Conservation (phyloP, 2,797 vertebrate genomes). For the Dendrocincla tyrannina region DNA sequence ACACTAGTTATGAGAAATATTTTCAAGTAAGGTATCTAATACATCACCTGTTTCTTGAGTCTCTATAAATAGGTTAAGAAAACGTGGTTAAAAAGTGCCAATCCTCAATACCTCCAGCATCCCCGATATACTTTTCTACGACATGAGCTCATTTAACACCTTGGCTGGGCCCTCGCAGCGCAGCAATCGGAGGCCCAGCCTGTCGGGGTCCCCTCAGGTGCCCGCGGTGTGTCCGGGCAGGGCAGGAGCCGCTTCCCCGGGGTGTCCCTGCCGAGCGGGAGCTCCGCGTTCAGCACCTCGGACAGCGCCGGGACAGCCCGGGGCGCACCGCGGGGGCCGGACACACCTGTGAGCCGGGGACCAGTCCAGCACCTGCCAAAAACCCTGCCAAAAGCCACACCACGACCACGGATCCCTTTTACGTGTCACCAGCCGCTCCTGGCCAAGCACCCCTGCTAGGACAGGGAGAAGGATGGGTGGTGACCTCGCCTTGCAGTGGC, state of each 20-base stretch:
- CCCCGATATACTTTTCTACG: not conserved
- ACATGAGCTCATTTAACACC: not conserved
- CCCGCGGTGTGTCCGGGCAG: not conserved
- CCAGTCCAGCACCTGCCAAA: not conserved
- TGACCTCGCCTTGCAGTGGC: accelerated
- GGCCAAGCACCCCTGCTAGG: accelerated
- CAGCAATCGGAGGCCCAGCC: accelerated
- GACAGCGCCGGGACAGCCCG: not conserved
- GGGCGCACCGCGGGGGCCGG: not conserved
- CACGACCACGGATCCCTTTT: accelerated
- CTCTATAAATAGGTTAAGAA: not conserved
- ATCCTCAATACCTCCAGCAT: not conserved
- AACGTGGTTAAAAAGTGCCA: accelerated
- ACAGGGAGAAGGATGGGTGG: not conserved
- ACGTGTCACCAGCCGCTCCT: accelerated
- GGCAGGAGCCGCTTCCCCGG: not conserved
- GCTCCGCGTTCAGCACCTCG: not conserved
- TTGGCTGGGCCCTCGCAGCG: not conserved
- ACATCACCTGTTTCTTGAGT: not conserved
- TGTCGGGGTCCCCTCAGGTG: accelerated
- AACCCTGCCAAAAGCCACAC: accelerated
- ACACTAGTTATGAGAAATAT: not conserved
- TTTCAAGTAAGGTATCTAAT: not conserved
- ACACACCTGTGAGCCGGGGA: accelerated
- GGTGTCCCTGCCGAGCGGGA: accelerated